Conservation (phyloP, 2,797 vertebrate species). For the Gymnoscopelus braueri region DNA sequence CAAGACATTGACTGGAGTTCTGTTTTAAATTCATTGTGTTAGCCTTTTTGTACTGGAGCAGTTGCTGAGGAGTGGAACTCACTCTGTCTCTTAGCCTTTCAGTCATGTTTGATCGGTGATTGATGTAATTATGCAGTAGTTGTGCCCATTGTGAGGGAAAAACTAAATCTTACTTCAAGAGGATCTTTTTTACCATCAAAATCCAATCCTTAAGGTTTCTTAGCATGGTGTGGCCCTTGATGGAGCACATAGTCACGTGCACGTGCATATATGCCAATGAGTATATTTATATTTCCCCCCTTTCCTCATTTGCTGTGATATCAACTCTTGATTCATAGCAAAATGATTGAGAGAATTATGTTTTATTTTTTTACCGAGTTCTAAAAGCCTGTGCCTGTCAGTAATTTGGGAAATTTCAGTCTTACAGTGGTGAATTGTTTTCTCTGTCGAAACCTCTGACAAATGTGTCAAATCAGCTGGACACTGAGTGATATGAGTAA, state of each 20-base stretch:
- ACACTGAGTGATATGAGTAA: too few species aligned
- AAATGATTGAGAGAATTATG: too few species aligned
- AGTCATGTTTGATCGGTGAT: constrained; percentile 3
- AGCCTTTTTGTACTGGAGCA: constrained; percentile 16
- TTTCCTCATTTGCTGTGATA: not conserved
- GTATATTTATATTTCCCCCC: not conserved
- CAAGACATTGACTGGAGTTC: constrained; percentile 54
- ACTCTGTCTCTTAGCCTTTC: constrained; percentile 18
- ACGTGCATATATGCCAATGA: constrained; percentile 9
- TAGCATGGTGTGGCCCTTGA: not conserved
- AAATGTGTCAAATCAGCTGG: too few species aligned
- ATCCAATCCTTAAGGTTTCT: too few species aligned
- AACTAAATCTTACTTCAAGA: not conserved
- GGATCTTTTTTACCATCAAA: too few species aligned
- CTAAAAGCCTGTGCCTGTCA: too few species aligned
- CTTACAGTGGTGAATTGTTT: too few species aligned
- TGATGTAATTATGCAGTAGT: constrained; percentile 5
- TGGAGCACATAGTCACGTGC: not conserved
- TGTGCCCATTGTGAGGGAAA: constrained; percentile 6
- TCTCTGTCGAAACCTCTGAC: too few species aligned
- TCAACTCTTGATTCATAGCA: too few species aligned
- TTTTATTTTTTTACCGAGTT: too few species aligned
- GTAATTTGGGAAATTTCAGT: too few species aligned
- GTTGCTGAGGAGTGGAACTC: constrained; percentile 9
- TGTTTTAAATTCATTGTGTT: not conserved